phyloP scores from a whole-genome alignment of 2,113 vertebrate species.

The Nematolebias whitei region DNA sequence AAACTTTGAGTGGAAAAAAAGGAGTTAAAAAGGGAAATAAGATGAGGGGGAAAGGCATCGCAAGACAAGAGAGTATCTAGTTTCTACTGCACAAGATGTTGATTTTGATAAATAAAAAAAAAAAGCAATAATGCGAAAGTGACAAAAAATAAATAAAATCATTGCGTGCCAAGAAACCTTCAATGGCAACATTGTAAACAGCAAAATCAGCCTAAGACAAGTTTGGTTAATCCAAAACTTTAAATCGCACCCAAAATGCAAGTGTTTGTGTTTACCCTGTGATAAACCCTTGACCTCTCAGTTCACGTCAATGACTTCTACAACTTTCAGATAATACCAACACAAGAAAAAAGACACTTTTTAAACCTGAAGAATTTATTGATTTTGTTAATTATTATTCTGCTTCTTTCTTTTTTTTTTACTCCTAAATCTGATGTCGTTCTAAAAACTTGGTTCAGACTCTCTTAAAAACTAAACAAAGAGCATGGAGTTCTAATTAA shows the following conservation, averaged over 20 bases:
- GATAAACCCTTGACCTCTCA: slow-evolving; percentile 27
- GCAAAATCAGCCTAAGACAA: not conserved
- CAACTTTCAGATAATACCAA: slow-evolving; percentile 14
- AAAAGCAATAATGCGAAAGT: not conserved
- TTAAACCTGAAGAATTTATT: not conserved
- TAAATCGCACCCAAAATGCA: slow-evolving; percentile 36
- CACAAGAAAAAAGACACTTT: not conserved
- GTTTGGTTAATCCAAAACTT: slow-evolving; percentile 47
- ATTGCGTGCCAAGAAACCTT: not conserved
- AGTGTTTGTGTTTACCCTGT: slow-evolving; percentile 17
- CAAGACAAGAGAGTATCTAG: not conserved
- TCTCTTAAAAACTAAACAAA: no score
- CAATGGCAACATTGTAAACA: not conserved
- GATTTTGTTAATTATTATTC: not conserved
- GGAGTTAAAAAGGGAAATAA: not conserved
- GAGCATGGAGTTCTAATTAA: no score
- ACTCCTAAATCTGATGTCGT: slow-evolving; percentile 2
- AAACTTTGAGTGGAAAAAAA: not conserved
- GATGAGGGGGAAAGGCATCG: no score
- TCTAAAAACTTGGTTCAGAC: no score
- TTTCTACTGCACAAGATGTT: slow-evolving; percentile 8
- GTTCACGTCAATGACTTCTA: slow-evolving; percentile 6
- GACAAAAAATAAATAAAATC: not conserved
- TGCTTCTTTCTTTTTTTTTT: not conserved
- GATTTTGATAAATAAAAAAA: not conserved